Percentiles rank a stretch among this genome's conserved stretches.
These are phyloP conservation scores for Siderastrea radians DNA, from an alignment of 92 coral and sea anemone genomes.

Conservation along the genomic window DNA sequence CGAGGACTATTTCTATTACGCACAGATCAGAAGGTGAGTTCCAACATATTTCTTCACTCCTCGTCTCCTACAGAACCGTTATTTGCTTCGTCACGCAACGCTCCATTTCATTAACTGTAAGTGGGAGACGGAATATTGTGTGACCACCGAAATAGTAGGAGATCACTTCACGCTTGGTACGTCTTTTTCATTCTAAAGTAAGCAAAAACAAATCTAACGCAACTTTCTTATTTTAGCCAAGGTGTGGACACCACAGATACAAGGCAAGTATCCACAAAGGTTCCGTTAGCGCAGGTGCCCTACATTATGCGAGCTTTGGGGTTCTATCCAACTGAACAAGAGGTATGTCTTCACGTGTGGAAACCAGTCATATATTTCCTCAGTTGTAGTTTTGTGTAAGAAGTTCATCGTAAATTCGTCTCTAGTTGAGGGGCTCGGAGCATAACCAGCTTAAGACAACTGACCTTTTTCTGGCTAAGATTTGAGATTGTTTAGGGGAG, in stretches of 20 bases:
- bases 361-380: neutral
- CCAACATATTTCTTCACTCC: neutral
- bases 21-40: constrained; percentile 91
- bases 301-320: constrained; percentile 97
- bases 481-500: too few relatives aligned
- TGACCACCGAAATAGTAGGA: neutral
- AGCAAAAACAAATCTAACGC: too few relatives aligned
- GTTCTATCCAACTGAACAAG: constrained; percentile 97
- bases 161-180: neutral
- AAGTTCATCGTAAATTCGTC: neutral
- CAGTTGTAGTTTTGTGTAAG: neutral
- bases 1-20: constrained; percentile 97
- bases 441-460: too few relatives aligned
- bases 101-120: too few relatives aligned
- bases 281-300: constrained; percentile 94
- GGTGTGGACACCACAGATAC: constrained; percentile 93
- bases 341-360: constrained; percentile 56
- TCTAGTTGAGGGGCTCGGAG: too few relatives aligned
- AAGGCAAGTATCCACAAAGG: constrained; percentile 89
- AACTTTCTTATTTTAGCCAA: constrained; percentile 67
- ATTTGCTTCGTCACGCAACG: neutral
- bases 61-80: neutral
- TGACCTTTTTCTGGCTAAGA: too few relatives aligned
- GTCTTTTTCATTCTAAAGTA: neutral
- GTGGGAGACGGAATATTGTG: too few relatives aligned